A percentile compares a stretch with the other conserved stretches of the same genome.
phyloP scores from a whole-genome alignment of 1,140 invertebrate genomes.

The Polyergus mexicanus region DNA sequence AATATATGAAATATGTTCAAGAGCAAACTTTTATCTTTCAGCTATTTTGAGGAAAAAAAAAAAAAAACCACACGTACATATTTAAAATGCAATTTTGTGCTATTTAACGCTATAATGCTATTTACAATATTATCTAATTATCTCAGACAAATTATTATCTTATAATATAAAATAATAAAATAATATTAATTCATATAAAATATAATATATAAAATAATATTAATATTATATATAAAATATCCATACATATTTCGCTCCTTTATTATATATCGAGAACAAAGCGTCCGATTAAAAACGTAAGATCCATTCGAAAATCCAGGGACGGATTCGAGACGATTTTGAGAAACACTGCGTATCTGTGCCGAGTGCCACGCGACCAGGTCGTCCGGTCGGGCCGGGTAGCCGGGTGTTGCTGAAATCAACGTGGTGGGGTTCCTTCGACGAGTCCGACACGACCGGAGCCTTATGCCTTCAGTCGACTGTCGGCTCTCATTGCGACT shows the following conservation, averaged over 20 bases:
- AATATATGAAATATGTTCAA: not conserved
- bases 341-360: slow-evolving; percentile 83
- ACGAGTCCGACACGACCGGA: slow-evolving; percentile 76
- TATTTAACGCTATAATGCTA: not conserved
- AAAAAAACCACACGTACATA: not conserved
- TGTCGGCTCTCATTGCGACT: slow-evolving; percentile 83
- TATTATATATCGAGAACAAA: too few relatives aligned
- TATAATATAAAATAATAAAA: too few relatives aligned
- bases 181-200: too few relatives aligned
- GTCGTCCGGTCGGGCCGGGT: slow-evolving; percentile 80
- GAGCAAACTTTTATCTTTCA: not conserved
- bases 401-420: slow-evolving; percentile 83
- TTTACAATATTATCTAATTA: slow-evolving; percentile 20
- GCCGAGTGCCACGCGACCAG: slow-evolving; percentile 83
- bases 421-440: slow-evolving; percentile 83
- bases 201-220: too few relatives aligned
- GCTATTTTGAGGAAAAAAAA: not conserved
- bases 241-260: too few relatives aligned
- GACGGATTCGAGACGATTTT: slow-evolving; percentile 70
- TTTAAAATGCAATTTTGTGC: not conserved
- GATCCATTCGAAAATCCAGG: not conserved
- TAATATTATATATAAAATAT: too few relatives aligned
- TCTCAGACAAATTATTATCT: not conserved
- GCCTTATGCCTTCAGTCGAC: slow-evolving; percentile 83
- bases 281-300: too few relatives aligned